A percentile compares a stretch with the other conserved stretches of the same genome.
Conservation (phyloP, 1,140 invertebrate species). For the Drosophila teissieri region DNA sequence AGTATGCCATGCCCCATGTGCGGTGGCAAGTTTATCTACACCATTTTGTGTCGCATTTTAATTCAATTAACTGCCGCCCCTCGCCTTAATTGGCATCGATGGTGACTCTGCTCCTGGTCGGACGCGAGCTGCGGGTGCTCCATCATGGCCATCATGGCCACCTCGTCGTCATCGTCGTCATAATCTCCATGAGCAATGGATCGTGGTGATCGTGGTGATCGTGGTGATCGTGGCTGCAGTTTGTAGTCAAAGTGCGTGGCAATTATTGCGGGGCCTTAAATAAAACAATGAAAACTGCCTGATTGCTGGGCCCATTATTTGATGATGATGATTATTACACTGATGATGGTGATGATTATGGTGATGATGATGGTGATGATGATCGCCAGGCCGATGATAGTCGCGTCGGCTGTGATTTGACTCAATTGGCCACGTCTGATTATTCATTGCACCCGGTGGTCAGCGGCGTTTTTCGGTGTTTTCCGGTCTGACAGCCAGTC, state of each 20-base stretch:
- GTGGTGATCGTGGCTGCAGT: slow-evolving; percentile 21
- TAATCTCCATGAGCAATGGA: neutral
- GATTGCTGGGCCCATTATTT: slow-evolving; percentile 66
- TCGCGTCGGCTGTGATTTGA: slow-evolving; percentile 78
- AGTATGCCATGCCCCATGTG: slow-evolving; percentile 1
- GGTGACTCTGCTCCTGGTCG: slow-evolving; percentile 37
- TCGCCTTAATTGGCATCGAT: slow-evolving; percentile 67
- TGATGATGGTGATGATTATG: slow-evolving; percentile 37
- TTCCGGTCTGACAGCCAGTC: slow-evolving; percentile 64
- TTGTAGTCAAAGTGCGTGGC: slow-evolving; percentile 80
- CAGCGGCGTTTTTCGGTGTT: slow-evolving; percentile 60
- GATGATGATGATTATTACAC: slow-evolving; percentile 21
- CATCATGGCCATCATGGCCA: slow-evolving; percentile 20
- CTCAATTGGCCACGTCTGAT: slow-evolving; percentile 76
- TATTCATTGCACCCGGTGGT: slow-evolving; percentile 65
- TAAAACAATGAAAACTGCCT: slow-evolving; percentile 80
- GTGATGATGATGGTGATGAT: slow-evolving; percentile 30
- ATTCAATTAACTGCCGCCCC: slow-evolving; percentile 73
- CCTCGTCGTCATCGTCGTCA: slow-evolving; percentile 10
- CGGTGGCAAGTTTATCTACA: slow-evolving; percentile 40
- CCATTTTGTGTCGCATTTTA: slow-evolving; percentile 69
- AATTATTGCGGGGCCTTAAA: slow-evolving; percentile 77
- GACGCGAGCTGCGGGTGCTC: slow-evolving; percentile 63
- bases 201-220: neutral
- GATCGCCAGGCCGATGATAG: slow-evolving; percentile 8